Conservation (phyloP, 2,113 vertebrate species). For the Eublepharis macularius region DNA sequence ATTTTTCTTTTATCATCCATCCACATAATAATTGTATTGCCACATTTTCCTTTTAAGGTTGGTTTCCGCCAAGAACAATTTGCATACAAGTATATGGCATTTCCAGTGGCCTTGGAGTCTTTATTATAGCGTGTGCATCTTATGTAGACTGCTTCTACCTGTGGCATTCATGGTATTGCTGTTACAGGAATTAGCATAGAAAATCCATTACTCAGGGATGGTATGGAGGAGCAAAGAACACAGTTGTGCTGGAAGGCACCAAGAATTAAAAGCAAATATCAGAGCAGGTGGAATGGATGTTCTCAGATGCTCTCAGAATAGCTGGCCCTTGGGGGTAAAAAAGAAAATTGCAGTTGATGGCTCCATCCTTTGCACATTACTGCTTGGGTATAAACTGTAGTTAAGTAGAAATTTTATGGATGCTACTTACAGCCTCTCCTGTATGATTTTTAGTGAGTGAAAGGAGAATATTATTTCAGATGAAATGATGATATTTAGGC, state of each 20-base stretch:
- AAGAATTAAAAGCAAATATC: constrained; percentile 50
- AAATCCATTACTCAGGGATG: constrained; percentile 38
- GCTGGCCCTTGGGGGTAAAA: background rate
- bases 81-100: constrained; percentile 54
- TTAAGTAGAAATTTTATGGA: background rate
- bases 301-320: background rate
- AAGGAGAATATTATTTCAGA: background rate
- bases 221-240: background rate
- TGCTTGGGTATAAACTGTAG: background rate
- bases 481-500: background rate
- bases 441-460: background rate
- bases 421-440: background rate
- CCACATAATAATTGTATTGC: constrained; percentile 38
- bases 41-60: constrained; percentile 51
- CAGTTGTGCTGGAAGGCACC: background rate
- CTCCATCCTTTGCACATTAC: background rate
- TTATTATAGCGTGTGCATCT: constrained; percentile 50
- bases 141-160: constrained; percentile 45
- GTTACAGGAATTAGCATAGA: constrained; percentile 38
- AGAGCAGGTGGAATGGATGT: constrained; percentile 31
- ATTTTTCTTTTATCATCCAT: constrained; percentile 48
- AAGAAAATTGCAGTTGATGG: background rate
- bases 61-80: constrained; percentile 60
- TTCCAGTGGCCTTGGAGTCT: constrained; percentile 44
- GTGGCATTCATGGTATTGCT: constrained; percentile 47